phyloP scores from a whole-genome alignment of 2,888 invertebrate species.

The Philhelius pedissequus region DNA sequence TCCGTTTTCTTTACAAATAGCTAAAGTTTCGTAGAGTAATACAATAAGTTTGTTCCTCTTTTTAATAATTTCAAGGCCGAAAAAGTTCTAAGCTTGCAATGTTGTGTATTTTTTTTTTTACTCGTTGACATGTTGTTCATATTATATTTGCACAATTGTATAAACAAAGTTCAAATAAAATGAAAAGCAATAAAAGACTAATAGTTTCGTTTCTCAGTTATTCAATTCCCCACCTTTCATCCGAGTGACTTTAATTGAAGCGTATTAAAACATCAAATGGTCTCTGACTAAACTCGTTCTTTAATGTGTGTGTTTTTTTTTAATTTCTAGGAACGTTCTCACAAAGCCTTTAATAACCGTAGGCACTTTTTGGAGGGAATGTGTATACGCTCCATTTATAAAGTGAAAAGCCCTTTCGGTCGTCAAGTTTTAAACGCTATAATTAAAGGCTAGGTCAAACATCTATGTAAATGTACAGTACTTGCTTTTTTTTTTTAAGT shows the following conservation, averaged over 20 bases:
- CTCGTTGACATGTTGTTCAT: background rate
- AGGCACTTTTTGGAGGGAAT: background rate
- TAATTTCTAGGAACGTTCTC: background rate
- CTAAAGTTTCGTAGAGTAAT: background rate
- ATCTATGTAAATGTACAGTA: too few relatives aligned
- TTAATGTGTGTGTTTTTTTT: too few relatives aligned
- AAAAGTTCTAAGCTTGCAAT: conserved; percentile 9
- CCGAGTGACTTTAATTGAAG: conserved; percentile 7
- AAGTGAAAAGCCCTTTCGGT: background rate
- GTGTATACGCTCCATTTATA: background rate
- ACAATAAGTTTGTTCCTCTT: background rate
- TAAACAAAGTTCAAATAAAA: background rate
- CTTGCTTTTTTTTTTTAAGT: background rate
- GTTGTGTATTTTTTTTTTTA: background rate
- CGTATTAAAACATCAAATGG: background rate
- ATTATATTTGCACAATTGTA: conserved; percentile 25
- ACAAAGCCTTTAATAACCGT: background rate
- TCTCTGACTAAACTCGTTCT: too few relatives aligned
- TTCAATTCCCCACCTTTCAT: background rate
- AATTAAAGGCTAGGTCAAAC: background rate
- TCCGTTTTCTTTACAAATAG: background rate
- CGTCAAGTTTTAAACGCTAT: background rate
- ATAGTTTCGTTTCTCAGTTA: background rate
- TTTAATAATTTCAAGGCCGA: conserved; percentile 32
- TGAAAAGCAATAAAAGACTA: conserved; percentile 22